Conservation (phyloP, 2,797 vertebrate species). For the Parauchenoglanis ngamensis region DNA sequence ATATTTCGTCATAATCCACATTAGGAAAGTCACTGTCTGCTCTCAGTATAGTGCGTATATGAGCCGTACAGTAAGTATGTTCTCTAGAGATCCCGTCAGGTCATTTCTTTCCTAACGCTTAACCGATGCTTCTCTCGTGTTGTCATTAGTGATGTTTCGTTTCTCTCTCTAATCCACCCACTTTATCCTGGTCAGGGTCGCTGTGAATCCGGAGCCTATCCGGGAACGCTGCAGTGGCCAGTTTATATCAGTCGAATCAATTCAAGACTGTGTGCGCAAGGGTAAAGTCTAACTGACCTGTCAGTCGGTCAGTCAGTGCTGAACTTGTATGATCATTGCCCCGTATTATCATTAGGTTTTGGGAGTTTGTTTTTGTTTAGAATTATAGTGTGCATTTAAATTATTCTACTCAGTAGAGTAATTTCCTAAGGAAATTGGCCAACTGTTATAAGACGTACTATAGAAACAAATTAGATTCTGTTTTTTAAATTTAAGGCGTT, state of each 20-base stretch:
- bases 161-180: slow-evolving; percentile 11
- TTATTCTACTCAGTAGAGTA: slow-evolving; percentile 32
- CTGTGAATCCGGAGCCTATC: not conserved
- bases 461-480: slow-evolving; percentile 16
- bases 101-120: slow-evolving; percentile 25
- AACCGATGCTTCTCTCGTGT: slow-evolving; percentile 39
- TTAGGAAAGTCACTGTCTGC: slow-evolving; percentile 51
- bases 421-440: slow-evolving; percentile 14
- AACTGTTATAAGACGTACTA: slow-evolving; percentile 4
- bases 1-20: slow-evolving; percentile 51
- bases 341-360: slow-evolving; percentile 17
- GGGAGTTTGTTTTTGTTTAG: slow-evolving; percentile 46
- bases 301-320: not conserved
- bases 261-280: slow-evolving; percentile 4
- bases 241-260: slow-evolving; percentile 17
- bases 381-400: slow-evolving; percentile 46
- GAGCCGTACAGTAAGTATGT: slow-evolving; percentile 54
- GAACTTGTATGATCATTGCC: slow-evolving; percentile 23
- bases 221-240: not conserved
- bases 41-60: slow-evolving; percentile 49
- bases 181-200: slow-evolving; percentile 8
- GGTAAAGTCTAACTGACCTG: slow-evolving; percentile 10
- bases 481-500: slow-evolving; percentile 47
- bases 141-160: slow-evolving; percentile 39
- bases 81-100: slow-evolving; percentile 49